These are phyloP conservation scores for Dreissena rostriformis DNA, from an alignment of 1,140 invertebrate species.

Conservation along the genomic window DNA sequence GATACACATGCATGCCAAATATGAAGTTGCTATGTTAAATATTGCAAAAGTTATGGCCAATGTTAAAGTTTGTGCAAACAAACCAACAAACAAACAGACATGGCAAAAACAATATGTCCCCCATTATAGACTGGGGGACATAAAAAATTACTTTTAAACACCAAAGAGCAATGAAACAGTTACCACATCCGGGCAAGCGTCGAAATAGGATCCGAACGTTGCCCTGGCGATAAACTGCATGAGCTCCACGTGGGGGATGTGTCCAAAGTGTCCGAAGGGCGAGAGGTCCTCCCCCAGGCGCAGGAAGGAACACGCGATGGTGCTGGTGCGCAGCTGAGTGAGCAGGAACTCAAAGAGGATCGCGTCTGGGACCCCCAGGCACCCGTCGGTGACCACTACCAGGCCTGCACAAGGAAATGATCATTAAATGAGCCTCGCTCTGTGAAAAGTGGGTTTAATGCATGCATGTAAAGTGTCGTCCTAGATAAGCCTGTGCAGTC, in stretches of 20 bases:
- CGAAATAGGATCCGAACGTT: constrained; percentile 89
- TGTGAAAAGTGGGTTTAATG: too few relatives aligned
- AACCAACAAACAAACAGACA: too few relatives aligned
- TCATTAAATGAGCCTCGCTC: too few relatives aligned
- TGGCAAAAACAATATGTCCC: too few relatives aligned
- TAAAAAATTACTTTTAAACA: too few relatives aligned
- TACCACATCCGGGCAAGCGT: constrained; percentile 73
- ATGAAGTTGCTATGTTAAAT: too few relatives aligned
- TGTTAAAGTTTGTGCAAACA: too few relatives aligned
- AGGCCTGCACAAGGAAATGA: constrained; percentile 84
- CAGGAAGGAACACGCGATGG: constrained; percentile 91
- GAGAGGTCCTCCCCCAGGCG: constrained; percentile 87
- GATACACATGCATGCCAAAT: too few relatives aligned
- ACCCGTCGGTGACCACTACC: constrained; percentile 91
- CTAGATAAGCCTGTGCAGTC: too few relatives aligned
- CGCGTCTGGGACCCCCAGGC: constrained; percentile 89
- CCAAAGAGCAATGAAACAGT: constrained; percentile 21
- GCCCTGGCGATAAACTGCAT: constrained; percentile 90
- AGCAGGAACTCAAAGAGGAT: constrained; percentile 89
- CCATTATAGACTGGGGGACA: too few relatives aligned
- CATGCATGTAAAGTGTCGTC: too few relatives aligned
- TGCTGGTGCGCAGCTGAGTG: constrained; percentile 88
- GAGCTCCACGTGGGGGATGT: constrained; percentile 88
- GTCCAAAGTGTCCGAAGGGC: constrained; percentile 81
- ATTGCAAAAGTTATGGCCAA: too few relatives aligned